Percentiles rank a stretch among this genome's conserved stretches.
Evolutionary conservation across 2,888 invertebrate species (phyloP).

Genomic region (Hipparchia semele): DNA sequence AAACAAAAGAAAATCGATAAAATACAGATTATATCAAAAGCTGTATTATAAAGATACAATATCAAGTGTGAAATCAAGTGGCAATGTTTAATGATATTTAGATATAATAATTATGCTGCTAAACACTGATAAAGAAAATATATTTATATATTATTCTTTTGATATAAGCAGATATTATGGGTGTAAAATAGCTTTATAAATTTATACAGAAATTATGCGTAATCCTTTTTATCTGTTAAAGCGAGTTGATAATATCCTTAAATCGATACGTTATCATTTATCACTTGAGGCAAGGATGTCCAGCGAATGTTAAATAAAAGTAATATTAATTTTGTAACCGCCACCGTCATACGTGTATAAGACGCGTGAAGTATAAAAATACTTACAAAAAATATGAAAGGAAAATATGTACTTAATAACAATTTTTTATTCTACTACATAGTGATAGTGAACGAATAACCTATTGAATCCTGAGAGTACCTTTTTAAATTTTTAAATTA

Average conservation of each 20-base stretch:
- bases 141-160: background rate
- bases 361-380: too few species aligned
- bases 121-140: background rate
- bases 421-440: background rate
- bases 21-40: background rate
- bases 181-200: background rate
- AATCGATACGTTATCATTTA: conserved; percentile 12
- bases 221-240: conserved; percentile 1
- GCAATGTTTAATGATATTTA: background rate
- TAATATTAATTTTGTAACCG: background rate
- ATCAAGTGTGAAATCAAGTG: conserved; percentile 1
- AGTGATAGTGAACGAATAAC: background rate
- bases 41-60: background rate
- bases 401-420: too few species aligned
- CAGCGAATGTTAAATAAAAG: background rate
- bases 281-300: background rate
- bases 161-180: background rate
- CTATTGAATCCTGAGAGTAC: too few species aligned
- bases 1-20: background rate
- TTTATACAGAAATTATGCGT: background rate
- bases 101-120: too few species aligned
- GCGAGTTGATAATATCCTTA: background rate
- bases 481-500: too few species aligned
- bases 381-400: background rate
- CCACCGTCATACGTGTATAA: background rate